These are phyloP conservation scores for Acanthornis magna DNA, from an alignment of 2,797 vertebrate species.

Conservation along the genomic window DNA sequence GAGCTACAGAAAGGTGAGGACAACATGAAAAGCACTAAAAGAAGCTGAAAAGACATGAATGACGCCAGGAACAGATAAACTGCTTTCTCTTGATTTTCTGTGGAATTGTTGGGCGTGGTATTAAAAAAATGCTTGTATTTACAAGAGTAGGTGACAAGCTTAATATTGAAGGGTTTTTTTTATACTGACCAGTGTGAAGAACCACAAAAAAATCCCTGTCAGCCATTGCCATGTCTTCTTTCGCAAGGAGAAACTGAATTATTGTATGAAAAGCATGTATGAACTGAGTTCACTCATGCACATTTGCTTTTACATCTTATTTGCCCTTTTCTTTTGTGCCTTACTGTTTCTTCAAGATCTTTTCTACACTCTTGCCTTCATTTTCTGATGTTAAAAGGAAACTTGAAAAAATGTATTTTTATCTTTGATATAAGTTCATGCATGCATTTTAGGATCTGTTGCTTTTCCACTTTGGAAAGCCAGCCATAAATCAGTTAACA, in stretches of 20 bases:
- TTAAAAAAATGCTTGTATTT: not conserved
- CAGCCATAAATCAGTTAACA: not conserved
- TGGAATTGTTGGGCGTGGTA: not conserved
- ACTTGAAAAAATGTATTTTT: not conserved
- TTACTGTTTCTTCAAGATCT: not conserved
- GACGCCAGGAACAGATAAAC: not conserved
- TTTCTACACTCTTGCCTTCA: not conserved
- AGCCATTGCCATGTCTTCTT: not conserved
- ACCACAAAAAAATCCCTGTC: not conserved
- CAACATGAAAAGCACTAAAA: not conserved
- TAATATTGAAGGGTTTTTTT: not conserved
- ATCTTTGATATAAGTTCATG: not conserved
- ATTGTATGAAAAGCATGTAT: not conserved
- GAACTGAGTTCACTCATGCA: not conserved
- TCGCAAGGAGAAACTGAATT: not conserved
- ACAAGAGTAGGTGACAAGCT: not conserved
- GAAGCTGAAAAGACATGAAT: not conserved
- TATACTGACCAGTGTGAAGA: not conserved
- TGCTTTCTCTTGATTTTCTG: not conserved
- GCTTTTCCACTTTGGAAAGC: not conserved
- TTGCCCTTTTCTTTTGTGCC: not conserved
- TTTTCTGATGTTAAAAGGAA: not conserved
- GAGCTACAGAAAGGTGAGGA: not conserved
- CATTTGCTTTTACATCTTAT: not conserved
- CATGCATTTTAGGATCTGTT: not conserved